Evolutionary conservation across 2,113 vertebrate species (phyloP).

Genomic region (Phycodurus eques): DNA sequence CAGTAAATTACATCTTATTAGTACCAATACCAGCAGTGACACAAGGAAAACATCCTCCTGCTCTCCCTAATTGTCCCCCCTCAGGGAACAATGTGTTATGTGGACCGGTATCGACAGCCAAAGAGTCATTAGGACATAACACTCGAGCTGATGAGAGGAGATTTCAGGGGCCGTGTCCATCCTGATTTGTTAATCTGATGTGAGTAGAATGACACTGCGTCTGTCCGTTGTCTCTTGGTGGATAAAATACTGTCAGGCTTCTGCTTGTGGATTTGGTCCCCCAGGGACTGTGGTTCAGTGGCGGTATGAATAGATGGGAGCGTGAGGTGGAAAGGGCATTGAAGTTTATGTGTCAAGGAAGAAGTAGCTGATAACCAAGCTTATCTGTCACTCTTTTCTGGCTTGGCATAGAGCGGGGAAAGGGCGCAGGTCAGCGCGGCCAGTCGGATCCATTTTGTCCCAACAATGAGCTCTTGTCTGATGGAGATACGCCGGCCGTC

Average conservation of each 20-base stretch:
- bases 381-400: slow-evolving; percentile 47
- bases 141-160: slow-evolving; percentile 51
- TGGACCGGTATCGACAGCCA: slow-evolving; percentile 55
- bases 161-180: slow-evolving; percentile 51
- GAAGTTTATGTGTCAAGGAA: slow-evolving; percentile 46
- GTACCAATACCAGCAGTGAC: slow-evolving; percentile 60
- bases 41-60: slow-evolving; percentile 60
- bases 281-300: slow-evolving; percentile 13
- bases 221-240: slow-evolving; percentile 4
- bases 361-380: slow-evolving; percentile 40
- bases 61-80: slow-evolving; percentile 58
- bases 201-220: slow-evolving; percentile 58
- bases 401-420: slow-evolving; percentile 36
- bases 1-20: slow-evolving; percentile 67
- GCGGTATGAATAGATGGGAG: slow-evolving; percentile 40
- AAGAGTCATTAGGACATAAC: slow-evolving; percentile 68
- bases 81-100: slow-evolving; percentile 38
- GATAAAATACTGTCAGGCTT: not conserved
- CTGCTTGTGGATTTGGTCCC: slow-evolving; percentile 15
- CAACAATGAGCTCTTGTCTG: slow-evolving; percentile 60
- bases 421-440: slow-evolving; percentile 38
- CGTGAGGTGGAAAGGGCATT: slow-evolving; percentile 36
- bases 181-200: slow-evolving; percentile 59
- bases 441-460: slow-evolving; percentile 43
- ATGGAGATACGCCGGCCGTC: slow-evolving; percentile 60